Evolutionary conservation across 2,888 invertebrate genomes (phyloP).

Genomic region (Glaucopsyche alexis): DNA sequence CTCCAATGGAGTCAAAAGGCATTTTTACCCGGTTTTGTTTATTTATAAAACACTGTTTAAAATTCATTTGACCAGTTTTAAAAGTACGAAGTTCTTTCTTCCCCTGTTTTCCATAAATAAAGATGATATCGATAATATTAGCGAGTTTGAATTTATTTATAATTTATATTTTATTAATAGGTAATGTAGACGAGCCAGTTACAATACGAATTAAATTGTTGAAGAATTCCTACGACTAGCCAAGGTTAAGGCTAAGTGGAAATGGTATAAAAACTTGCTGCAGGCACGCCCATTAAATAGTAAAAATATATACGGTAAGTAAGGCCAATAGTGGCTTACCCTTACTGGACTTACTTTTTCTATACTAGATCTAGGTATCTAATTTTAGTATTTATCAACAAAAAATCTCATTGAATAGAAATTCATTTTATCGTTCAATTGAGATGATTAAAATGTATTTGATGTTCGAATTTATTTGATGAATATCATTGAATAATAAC

Average conservation of each 20-base stretch:
- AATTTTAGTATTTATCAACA: neutral
- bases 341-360: neutral
- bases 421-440: conserved; percentile 8
- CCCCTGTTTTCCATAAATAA: neutral
- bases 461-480: neutral
- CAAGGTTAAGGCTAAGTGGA: conserved; percentile 18
- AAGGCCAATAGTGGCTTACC: conserved; percentile 10
- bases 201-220: neutral
- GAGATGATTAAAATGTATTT: conserved; percentile 1
- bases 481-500: neutral
- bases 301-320: conserved; percentile 24
- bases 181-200: neutral
- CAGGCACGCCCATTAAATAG: conserved; percentile 21
- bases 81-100: neutral
- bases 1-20: neutral
- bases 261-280: conserved; percentile 16
- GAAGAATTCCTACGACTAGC: conserved; percentile 1
- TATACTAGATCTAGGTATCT: neutral
- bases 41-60: conserved; percentile 3
- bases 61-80: neutral
- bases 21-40: conserved; percentile 9
- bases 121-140: neutral
- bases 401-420: neutral
- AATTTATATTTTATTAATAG: neutral
- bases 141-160: neutral